Conservation (phyloP, 2,113 vertebrate genomes). For the Vicugna pacos region DNA sequence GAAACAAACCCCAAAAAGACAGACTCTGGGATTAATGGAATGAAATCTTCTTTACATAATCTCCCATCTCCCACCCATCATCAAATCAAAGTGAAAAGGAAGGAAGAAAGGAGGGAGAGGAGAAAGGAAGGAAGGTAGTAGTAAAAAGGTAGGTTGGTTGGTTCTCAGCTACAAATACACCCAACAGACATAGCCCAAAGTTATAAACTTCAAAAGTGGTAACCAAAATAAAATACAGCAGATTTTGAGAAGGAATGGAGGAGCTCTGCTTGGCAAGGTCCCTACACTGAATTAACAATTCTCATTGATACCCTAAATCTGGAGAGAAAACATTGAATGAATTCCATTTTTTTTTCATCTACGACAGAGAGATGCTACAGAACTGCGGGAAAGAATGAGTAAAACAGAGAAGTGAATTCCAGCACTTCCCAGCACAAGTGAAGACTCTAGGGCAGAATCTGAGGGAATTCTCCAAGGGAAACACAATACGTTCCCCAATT, state of each 20-base stretch:
- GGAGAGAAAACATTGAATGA: slow-evolving; percentile 1
- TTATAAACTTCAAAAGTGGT: not conserved
- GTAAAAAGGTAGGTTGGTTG: not conserved
- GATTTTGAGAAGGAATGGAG: not conserved
- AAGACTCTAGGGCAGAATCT: not conserved
- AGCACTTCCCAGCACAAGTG: not conserved
- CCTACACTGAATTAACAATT: not conserved
- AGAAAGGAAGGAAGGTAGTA: not conserved
- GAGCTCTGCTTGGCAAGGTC: not conserved
- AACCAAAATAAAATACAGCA: not conserved
- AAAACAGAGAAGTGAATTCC: not conserved
- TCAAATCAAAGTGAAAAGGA: slow-evolving; percentile 19
- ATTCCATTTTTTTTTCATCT: not conserved
- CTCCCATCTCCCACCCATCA: not conserved
- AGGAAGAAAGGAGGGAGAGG: not conserved
- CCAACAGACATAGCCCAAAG: not conserved
- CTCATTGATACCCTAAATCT: not conserved
- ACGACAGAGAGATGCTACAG: not conserved
- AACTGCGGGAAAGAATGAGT: not conserved
- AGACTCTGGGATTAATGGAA: not conserved
- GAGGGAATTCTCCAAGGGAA: not conserved
- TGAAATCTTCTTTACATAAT: not conserved
- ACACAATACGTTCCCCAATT: not conserved
- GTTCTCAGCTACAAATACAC: not conserved
- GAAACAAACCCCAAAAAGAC: not conserved